Evolutionary conservation across 1,140 invertebrate genomes (phyloP).

Genomic region (Lucilia cuprina): DNA sequence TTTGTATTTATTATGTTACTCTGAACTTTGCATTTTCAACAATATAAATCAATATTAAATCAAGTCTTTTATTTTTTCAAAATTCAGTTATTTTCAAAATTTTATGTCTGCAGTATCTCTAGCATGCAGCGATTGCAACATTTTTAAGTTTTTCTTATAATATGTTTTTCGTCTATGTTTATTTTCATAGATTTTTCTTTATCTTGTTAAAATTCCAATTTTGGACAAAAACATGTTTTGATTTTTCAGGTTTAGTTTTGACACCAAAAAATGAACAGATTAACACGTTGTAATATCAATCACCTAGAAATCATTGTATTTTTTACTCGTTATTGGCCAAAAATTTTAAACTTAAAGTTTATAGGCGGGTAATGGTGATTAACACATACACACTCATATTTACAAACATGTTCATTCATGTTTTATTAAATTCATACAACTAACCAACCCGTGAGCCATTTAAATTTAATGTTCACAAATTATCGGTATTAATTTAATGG

Average conservation of each 20-base stretch:
- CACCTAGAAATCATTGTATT: background rate
- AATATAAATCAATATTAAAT: background rate
- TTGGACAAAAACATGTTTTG: background rate
- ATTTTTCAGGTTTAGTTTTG: background rate
- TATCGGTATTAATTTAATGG: slow-evolving; percentile 2
- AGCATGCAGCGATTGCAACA: too few species aligned
- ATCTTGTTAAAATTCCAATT: background rate
- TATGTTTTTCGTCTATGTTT: too few species aligned
- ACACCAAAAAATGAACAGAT: background rate
- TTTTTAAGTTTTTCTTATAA: background rate
- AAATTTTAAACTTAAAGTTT: too few species aligned
- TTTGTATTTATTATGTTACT: background rate
- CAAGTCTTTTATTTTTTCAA: too few species aligned
- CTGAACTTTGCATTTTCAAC: background rate
- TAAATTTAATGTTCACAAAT: background rate
- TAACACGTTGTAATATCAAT: background rate
- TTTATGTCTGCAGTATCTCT: too few species aligned
- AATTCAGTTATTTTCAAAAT: too few species aligned
- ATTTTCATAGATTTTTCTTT: too few species aligned
- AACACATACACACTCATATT: too few species aligned
- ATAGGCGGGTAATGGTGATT: too few species aligned
- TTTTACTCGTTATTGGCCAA: too few species aligned
- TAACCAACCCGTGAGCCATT: background rate
- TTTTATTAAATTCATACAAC: background rate
- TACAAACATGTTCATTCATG: too few species aligned